Conservation (phyloP, 2,888 invertebrate genomes). For the Andrena chrysosceles region DNA sequence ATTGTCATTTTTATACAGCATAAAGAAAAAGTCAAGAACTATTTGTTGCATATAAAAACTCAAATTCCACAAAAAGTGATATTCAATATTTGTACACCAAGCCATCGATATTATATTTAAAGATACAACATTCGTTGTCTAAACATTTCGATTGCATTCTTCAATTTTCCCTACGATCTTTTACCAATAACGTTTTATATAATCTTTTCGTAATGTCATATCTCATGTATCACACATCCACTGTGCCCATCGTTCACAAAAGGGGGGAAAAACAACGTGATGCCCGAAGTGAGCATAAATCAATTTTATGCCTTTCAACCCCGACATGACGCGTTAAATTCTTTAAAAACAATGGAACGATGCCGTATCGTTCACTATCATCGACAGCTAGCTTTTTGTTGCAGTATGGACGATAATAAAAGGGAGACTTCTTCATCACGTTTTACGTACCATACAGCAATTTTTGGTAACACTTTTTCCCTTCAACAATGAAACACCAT, state of each 20-base stretch:
- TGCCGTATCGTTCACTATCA: constrained; percentile 51
- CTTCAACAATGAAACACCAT: not conserved
- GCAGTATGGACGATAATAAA: constrained; percentile 15
- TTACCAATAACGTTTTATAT: not conserved
- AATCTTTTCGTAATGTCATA: constrained; percentile 19
- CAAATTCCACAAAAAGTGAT: too few species aligned
- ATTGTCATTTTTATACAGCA: too few species aligned
- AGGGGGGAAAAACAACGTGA: constrained; percentile 49
- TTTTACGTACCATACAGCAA: constrained; percentile 6
- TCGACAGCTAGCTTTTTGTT: constrained; percentile 55
- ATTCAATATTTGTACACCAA: too few species aligned
- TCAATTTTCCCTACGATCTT: not conserved
- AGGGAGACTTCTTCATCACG: not conserved
- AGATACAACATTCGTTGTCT: too few species aligned
- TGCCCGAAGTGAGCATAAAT: constrained; percentile 64
- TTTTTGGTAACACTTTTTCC: not conserved
- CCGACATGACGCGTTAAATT: constrained; percentile 64
- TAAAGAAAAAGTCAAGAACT: too few species aligned
- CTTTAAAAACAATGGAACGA: constrained; percentile 65
- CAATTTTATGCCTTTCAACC: constrained; percentile 68
- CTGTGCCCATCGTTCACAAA: not conserved
- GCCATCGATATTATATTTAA: too few species aligned
- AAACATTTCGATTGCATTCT: not conserved
- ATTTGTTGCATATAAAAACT: too few species aligned
- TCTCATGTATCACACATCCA: constrained; percentile 17